phyloP scores from a whole-genome alignment of 2,888 invertebrate species.

The Chymomyza procnemis region DNA sequence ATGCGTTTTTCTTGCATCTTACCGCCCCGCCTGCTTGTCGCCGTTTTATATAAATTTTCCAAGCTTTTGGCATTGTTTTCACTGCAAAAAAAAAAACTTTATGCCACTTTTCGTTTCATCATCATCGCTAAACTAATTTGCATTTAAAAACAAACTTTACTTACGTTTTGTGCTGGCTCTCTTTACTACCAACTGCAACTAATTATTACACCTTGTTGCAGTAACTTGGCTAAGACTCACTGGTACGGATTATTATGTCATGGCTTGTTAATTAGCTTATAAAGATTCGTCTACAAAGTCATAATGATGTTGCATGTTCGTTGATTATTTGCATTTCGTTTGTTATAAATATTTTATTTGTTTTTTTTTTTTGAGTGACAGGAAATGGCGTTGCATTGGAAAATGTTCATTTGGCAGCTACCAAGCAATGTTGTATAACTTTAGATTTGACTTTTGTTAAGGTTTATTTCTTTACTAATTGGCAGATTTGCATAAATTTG shows the following conservation, averaged over 20 bases:
- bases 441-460: slow-evolving; percentile 31
- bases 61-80: background rate
- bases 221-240: background rate
- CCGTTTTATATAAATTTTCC: background rate
- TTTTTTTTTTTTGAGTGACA: slow-evolving; percentile 10
- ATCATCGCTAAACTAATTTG: background rate
- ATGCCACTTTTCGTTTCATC: background rate
- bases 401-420: slow-evolving; percentile 26
- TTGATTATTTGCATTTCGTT: slow-evolving; percentile 20
- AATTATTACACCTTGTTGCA: slow-evolving; percentile 22
- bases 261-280: slow-evolving; percentile 66
- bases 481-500: slow-evolving; percentile 12
- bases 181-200: slow-evolving; percentile 2
- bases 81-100: slow-evolving; percentile 3
- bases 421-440: slow-evolving; percentile 8
- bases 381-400: slow-evolving; percentile 34
- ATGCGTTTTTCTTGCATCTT: slow-evolving; percentile 8
- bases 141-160: background rate
- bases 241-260: slow-evolving; percentile 56
- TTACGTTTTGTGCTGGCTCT: background rate
- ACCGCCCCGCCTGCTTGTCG: background rate
- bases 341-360: background rate
- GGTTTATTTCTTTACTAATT: slow-evolving; percentile 24
- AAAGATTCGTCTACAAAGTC: slow-evolving; percentile 23
- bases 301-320: slow-evolving; percentile 17